phyloP scores from a whole-genome alignment of 2,888 invertebrate genomes.

The Platynereis dumerilii region DNA sequence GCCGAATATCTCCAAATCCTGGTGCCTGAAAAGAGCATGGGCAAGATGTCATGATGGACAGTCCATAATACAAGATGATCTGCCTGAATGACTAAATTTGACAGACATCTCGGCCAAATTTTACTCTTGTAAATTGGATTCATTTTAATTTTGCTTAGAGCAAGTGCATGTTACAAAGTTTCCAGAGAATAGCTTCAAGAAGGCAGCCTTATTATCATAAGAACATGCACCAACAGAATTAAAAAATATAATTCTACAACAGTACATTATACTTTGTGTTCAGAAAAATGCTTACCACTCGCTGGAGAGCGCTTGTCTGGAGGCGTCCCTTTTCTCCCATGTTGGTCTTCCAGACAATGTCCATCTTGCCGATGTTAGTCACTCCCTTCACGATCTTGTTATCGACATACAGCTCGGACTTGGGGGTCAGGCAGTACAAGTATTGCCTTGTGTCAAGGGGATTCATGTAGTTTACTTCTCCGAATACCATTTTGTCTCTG shows the following conservation, averaged over 20 bases:
- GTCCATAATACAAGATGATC: no score
- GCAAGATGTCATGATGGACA: no score
- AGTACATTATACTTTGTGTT: no score
- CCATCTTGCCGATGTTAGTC: conserved; percentile 82
- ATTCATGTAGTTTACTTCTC: conserved; percentile 71
- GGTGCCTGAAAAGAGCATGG: conserved; percentile 77
- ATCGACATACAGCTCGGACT: conserved; percentile 77
- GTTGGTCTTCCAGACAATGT: conserved; percentile 97
- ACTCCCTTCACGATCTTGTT: conserved; percentile 74
- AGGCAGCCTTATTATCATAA: no score
- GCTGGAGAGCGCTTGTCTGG: conserved; percentile 92
- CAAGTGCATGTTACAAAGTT: no score
- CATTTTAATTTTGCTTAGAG: no score
- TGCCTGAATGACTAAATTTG: no score
- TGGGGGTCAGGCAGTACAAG: conserved; percentile 88
- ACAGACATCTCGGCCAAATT: no score
- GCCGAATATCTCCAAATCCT: conserved; percentile 87
- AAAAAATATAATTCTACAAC: no score
- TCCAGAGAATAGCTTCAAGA: no score
- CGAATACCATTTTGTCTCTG: conserved; percentile 59
- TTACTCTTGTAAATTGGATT: no score
- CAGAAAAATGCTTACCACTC: conserved; percentile 71
- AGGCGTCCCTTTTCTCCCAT: conserved; percentile 95
- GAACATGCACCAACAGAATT: no score
- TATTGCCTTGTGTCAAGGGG: conserved; percentile 93